A percentile compares a stretch with the other conserved stretches of the same genome.
phyloP scores from a whole-genome alignment of 2,797 vertebrate genomes.

The Echeneis naucrates region DNA sequence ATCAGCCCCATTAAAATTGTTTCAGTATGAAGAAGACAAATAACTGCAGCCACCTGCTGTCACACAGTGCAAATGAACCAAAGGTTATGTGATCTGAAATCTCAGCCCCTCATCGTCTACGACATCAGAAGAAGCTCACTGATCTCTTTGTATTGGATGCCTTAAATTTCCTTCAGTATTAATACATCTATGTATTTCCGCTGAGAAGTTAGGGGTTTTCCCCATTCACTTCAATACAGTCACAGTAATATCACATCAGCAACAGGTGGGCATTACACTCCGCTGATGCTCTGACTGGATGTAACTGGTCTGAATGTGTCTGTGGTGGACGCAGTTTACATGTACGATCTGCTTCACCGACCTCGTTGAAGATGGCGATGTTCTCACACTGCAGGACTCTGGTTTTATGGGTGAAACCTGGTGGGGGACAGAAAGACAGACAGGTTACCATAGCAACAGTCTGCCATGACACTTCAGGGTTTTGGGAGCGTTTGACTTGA shows the following conservation, averaged over 20 bases:
- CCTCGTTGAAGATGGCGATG: slow-evolving; percentile 90
- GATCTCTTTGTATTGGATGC: not conserved
- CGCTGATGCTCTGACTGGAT: not conserved
- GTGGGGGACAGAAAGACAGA: slow-evolving; percentile 14
- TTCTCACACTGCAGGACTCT: slow-evolving; percentile 85
- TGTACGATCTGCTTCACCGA: slow-evolving; percentile 65
- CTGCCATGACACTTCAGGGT: not conserved
- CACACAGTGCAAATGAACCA: not conserved
- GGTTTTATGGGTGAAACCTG: slow-evolving; percentile 93
- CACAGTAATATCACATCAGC: not conserved
- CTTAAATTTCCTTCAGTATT: no score
- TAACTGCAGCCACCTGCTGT: slow-evolving; percentile 23
- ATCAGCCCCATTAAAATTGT: slow-evolving; percentile 68
- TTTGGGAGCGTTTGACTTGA: not conserved
- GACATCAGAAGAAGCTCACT: not conserved
- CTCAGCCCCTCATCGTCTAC: slow-evolving; percentile 4
- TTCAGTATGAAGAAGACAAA: slow-evolving; percentile 55
- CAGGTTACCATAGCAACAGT: slow-evolving; percentile 18
- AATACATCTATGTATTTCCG: no score
- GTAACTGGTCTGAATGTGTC: not conserved
- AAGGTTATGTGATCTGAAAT: slow-evolving; percentile 20
- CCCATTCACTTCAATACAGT: not conserved
- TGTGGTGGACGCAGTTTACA: slow-evolving; percentile 2
- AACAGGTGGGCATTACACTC: not conserved
- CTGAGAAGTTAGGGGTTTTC: not conserved